Evolutionary conservation across 2,113 vertebrate genomes (phyloP), one percentile per base, ranked within the genome.

Genomic region (Corydoras maculifer): DNA sequence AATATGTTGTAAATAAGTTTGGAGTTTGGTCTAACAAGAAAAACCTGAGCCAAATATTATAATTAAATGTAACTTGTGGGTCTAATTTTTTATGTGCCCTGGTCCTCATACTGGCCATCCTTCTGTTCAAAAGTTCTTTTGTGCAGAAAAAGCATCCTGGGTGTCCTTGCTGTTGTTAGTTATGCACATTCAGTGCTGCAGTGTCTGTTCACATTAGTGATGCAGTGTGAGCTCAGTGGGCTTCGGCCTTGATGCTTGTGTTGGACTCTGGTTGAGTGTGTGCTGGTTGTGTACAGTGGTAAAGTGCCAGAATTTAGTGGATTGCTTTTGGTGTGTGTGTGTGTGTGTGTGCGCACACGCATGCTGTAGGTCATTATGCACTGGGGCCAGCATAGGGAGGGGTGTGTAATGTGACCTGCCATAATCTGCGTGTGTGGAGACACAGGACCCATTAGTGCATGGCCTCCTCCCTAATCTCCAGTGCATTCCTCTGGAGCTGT

Each of bases 321-420:
- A 62, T 13, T 64, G 51, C 55, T 25, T 12, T 32, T 51, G 62
- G 58, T 54, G 25, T 43, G 51, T 14, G 29, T 73, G 64, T 67
- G 62, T 61, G 53, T 51, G 54, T 30, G 62, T 51, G n/a, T n/a
- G n/a, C n/a, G 32, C 35, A 9, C 4, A 49, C 55, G 54, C 48
- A 82, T 82, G 82, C 79, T 43, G 68, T 65, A 74, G 75, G 62
- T 53, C 62, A 72, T 65, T 78, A 9, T 69, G 62, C 58, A 58
- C 68, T 82, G 78, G 80, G 65, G 58, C 79, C 70, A 68, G 74
- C 77, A 74, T 79, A 54, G 82, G 31, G 69, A 65, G 71, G 64
- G 63, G 48, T 51, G 59, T 85, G 86, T 86, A 89, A 88, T 77
- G 53, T 75, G 87, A 88, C 78, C 71, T 66, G 8, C 65, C 54